These are phyloP conservation scores for Ramphastos sulfuratus DNA, from an alignment of 2,113 vertebrate genomes.

Conservation along the genomic window DNA sequence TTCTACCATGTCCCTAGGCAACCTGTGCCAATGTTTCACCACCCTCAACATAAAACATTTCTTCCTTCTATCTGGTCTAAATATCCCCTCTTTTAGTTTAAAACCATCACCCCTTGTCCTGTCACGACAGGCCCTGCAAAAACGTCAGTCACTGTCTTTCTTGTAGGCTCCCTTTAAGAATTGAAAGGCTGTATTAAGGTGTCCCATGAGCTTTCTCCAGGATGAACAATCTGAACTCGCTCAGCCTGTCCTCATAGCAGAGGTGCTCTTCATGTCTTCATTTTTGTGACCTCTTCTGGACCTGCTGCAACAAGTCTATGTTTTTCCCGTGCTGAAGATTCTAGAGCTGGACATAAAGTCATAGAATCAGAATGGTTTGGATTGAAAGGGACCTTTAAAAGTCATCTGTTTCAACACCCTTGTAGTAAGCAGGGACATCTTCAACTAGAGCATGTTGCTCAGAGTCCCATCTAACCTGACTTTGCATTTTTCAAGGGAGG, in stretches of 20 bases:
- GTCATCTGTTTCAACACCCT: background rate
- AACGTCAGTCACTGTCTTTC: background rate
- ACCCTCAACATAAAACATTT: background rate
- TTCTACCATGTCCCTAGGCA: background rate
- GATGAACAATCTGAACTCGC: too few relatives aligned
- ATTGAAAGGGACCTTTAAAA: background rate
- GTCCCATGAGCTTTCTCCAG: too few relatives aligned
- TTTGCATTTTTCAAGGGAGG: background rate
- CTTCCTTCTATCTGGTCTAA: background rate
- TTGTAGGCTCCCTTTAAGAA: fast-evolving
- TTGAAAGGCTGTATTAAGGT: too few relatives aligned
- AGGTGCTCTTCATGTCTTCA: too few relatives aligned
- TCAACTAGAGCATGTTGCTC: background rate
- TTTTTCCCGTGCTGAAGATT: background rate
- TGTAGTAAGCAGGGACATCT: background rate
- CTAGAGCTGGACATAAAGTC: background rate
- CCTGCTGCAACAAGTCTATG: fast-evolving
- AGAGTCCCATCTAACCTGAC: background rate
- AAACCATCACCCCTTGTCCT: background rate
- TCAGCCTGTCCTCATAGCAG: too few relatives aligned
- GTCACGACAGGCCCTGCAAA: fast-evolving
- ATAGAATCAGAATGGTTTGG: background rate
- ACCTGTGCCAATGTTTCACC: background rate
- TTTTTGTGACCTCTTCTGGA: background rate
- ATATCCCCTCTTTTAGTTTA: background rate